These are phyloP conservation scores for Unio pictorum DNA, from an alignment of 2,888 invertebrate species.

Conservation along the genomic window DNA sequence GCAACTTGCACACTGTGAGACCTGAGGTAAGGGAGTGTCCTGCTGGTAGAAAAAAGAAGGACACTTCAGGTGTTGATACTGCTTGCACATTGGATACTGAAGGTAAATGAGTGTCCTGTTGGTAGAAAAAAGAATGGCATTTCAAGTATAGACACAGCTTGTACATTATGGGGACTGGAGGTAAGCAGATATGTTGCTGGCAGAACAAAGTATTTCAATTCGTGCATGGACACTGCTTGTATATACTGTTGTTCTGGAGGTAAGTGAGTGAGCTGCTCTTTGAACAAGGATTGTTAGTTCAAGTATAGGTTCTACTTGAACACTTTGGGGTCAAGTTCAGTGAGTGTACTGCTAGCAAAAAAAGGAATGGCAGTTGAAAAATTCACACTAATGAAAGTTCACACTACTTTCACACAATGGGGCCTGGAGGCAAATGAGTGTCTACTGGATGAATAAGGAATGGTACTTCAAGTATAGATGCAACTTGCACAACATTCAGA, in stretches of 20 bases:
- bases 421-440: neutral
- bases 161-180: neutral
- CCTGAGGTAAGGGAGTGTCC: neutral
- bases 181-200: neutral
- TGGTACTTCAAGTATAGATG: slow-evolving; percentile 98
- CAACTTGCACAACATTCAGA: slow-evolving; percentile 99
- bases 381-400: too few relatives aligned
- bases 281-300: slow-evolving; percentile 77
- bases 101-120: neutral
- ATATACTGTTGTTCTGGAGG: slow-evolving; percentile 99
- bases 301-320: slow-evolving; percentile 99
- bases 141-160: too few relatives aligned
- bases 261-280: slow-evolving; percentile 80
- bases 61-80: slow-evolving; percentile 90
- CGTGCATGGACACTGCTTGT: slow-evolving; percentile 99
- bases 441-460: too few relatives aligned
- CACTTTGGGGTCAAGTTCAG: slow-evolving; percentile 73
- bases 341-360: neutral
- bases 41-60: too few relatives aligned
- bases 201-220: slow-evolving; percentile 80
- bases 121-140: too few relatives aligned
- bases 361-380: too few relatives aligned
- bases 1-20: slow-evolving; percentile 85
- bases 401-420: too few relatives aligned
- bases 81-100: slow-evolving; percentile 80